Base-by-base conservation (phyloP, 2,797 vertebrate genomes). In the Parotocinclus haroldoi region DNA sequence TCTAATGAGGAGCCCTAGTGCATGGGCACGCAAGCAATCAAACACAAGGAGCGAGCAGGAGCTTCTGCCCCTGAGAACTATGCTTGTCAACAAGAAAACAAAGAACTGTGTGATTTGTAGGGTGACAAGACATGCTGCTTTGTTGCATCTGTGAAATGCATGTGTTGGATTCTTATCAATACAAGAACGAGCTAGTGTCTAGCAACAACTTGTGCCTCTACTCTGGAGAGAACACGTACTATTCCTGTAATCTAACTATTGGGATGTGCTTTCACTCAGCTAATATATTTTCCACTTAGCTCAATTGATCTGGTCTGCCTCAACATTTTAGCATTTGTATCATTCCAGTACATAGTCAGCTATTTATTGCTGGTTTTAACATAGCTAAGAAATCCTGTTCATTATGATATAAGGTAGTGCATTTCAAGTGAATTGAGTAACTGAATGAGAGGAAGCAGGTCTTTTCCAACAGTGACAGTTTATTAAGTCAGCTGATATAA, bases 1-100 rank as follows among this genome's bases (percentile, higher is more conserved):
- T 63, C 53, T 80, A 81, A 84, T 66, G 66, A 81, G 66, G 60
- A 61, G 63, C 46, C 45, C 52, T 12, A 10, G 71, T 66, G 56
- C 56, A 61, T 49, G 56, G 27, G 12, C 79, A 80, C 73, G 76
- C 63, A 68, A 76, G 65, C 75, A 68, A 74, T 76, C 59, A 8
- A 49, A 55, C 17, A 4, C 48, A 42, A 53, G 50, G 52, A 61
- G 65, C 60, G 27, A 11, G 18, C 49, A 10, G 36, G 44, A 19
- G 58, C 16, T 36, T 48, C 63, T 53, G 54, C 37, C 52, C 38
- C 18, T 9, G 63, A 18, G 68, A 69, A 27, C 53, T 51, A 57
- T 69, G 58, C 65, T 46, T 53, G 58, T 68, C 69, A 65, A 75
- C 71, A 76, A 58, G 59, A 52, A 63, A 69, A 69, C 69, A 67